phyloP scores from a whole-genome alignment of 2,888 invertebrate genomes.

The Lochmaea capreae region DNA sequence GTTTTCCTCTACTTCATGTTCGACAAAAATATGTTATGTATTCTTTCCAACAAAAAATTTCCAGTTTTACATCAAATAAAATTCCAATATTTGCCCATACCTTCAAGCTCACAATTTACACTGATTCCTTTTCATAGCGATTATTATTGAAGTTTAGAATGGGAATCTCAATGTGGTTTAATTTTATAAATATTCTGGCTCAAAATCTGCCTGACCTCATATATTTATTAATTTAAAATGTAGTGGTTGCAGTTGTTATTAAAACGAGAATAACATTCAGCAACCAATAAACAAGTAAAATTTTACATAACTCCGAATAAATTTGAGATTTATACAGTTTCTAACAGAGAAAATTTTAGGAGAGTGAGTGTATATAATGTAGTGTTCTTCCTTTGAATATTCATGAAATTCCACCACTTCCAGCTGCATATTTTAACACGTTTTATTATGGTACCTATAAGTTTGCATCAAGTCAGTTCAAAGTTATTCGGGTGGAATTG shows the following conservation, averaged over 20 bases:
- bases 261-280: not conserved
- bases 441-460: constrained; percentile 32
- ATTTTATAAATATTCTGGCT: too few relatives aligned
- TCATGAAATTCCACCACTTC: constrained; percentile 37
- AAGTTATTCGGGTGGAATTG: constrained; percentile 26
- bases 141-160: too few relatives aligned
- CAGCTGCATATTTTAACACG: constrained; percentile 31
- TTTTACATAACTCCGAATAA: not conserved
- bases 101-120: too few relatives aligned
- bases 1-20: too few relatives aligned
- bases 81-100: too few relatives aligned
- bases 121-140: too few relatives aligned
- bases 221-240: not conserved
- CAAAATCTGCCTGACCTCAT: too few relatives aligned
- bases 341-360: constrained; percentile 20
- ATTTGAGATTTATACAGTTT: not conserved
- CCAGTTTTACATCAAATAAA: too few relatives aligned
- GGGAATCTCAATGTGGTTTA: too few relatives aligned
- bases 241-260: not conserved
- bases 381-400: constrained; percentile 34
- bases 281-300: constrained; percentile 6
- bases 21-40: too few relatives aligned
- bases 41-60: too few relatives aligned
- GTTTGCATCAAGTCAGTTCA: constrained; percentile 20
- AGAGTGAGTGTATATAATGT: constrained; percentile 23